phyloP scores from a whole-genome alignment of 2,113 vertebrate species.

The Regulus satrapa region DNA sequence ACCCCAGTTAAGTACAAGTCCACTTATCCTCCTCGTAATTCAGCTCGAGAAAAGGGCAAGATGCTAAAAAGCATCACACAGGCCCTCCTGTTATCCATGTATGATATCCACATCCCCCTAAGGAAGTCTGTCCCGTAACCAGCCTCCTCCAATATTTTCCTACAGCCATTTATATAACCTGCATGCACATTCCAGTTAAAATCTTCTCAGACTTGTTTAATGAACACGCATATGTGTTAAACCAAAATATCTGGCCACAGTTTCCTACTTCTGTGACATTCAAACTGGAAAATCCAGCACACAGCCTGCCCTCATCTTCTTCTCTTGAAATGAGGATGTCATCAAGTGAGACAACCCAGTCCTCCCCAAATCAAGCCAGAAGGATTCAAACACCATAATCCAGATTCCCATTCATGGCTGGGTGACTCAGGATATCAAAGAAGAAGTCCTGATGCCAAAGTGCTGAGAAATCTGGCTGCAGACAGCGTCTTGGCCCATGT shows the following conservation, averaged over 20 bases:
- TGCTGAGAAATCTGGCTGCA: not conserved
- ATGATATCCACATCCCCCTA: not conserved
- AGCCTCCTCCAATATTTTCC: not conserved
- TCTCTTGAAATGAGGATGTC: not conserved
- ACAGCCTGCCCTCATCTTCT: not conserved
- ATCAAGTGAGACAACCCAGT: not conserved
- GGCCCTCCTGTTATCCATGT: not conserved
- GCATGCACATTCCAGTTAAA: not conserved
- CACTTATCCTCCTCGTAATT: not conserved
- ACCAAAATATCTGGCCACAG: not conserved
- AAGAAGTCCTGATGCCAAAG: not conserved
- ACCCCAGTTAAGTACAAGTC: not conserved
- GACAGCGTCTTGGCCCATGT: not conserved
- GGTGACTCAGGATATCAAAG: not conserved
- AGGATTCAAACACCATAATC: not conserved
- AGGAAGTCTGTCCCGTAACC: rapidly evolving
- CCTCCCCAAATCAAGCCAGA: not conserved
- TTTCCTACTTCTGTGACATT: not conserved
- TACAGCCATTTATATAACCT: not conserved
- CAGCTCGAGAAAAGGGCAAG: not conserved
- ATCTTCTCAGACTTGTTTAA: not conserved
- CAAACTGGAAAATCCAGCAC: not conserved
- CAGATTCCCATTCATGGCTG: not conserved
- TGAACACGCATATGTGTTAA: not conserved
- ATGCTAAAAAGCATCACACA: not conserved